These are phyloP conservation scores for Mastomys coucha DNA, from an alignment of 2,113 vertebrate genomes.

Conservation along the genomic window DNA sequence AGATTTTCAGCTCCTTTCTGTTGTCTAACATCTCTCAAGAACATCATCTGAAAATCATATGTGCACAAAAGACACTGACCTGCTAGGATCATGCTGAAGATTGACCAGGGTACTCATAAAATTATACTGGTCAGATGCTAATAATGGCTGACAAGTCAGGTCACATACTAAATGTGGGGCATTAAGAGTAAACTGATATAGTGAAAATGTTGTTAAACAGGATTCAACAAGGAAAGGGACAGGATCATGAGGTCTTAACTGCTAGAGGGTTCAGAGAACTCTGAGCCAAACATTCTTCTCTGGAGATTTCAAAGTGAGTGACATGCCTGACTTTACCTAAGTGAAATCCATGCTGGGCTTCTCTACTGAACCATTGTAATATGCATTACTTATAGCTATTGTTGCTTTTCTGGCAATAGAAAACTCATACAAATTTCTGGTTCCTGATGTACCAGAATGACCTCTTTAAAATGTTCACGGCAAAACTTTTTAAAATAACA, in stretches of 20 bases:
- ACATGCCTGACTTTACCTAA: neutral
- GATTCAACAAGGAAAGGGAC: neutral
- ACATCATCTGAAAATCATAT: neutral
- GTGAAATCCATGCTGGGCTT: neutral
- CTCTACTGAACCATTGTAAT: neutral
- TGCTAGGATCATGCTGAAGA: neutral
- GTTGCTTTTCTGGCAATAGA: neutral
- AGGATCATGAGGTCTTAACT: fast-evolving
- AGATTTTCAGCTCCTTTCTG: neutral
- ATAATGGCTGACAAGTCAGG: neutral
- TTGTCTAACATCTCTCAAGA: neutral
- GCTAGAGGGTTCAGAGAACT: neutral
- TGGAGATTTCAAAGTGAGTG: fast-evolving
- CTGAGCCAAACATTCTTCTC: neutral
- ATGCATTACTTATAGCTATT: neutral
- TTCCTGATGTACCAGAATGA: neutral
- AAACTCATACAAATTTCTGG: neutral
- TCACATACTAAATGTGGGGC: neutral
- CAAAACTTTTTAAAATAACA: neutral
- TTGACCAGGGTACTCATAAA: neutral
- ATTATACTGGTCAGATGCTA: neutral
- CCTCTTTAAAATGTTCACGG: neutral
- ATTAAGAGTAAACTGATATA: neutral
- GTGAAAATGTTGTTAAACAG: neutral
- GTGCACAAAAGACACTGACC: neutral